A percentile compares a stretch with the other conserved stretches of the same genome.
phyloP scores from a whole-genome alignment of 1,140 invertebrate genomes.

The Diachasmimorpha longicaudata region DNA sequence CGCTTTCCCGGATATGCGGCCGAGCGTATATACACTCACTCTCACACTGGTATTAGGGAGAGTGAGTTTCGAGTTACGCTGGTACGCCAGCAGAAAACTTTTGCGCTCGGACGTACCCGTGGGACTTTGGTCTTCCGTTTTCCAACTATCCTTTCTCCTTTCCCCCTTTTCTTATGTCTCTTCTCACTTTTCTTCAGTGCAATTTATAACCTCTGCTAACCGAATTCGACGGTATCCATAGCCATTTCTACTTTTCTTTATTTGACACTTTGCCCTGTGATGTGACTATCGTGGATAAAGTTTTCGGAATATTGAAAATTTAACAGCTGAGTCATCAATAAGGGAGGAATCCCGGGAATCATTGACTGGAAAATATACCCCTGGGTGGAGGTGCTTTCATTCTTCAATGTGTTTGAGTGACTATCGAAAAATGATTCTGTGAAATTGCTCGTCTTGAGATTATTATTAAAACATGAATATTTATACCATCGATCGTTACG shows the following conservation, averaged over 20 bases:
- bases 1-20: slow-evolving; percentile 49
- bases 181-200: slow-evolving; percentile 27
- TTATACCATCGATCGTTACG: no score
- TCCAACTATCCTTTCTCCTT: not conserved
- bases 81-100: slow-evolving; percentile 54
- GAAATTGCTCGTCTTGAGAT: no score
- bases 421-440: no score
- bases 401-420: no score
- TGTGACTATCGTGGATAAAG: not conserved
- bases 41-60: not conserved
- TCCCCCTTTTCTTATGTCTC: not conserved
- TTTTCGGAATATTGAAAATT: slow-evolving; percentile 10
- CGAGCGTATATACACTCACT: not conserved
- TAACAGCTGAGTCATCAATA: not conserved
- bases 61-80: slow-evolving; percentile 56
- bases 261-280: slow-evolving; percentile 31
- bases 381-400: not conserved
- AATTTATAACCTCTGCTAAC: slow-evolving; percentile 59
- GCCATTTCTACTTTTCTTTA: slow-evolving; percentile 45
- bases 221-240: slow-evolving; percentile 48
- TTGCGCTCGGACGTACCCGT: slow-evolving; percentile 41
- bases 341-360: not conserved
- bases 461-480: no score
- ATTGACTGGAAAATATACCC: not conserved
- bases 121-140: slow-evolving; percentile 44